A percentile compares a stretch with the other conserved stretches of the same genome.
These are phyloP conservation scores for Parascotia fuliginaria DNA, from an alignment of 2,888 invertebrate species.

Conservation along the genomic window DNA sequence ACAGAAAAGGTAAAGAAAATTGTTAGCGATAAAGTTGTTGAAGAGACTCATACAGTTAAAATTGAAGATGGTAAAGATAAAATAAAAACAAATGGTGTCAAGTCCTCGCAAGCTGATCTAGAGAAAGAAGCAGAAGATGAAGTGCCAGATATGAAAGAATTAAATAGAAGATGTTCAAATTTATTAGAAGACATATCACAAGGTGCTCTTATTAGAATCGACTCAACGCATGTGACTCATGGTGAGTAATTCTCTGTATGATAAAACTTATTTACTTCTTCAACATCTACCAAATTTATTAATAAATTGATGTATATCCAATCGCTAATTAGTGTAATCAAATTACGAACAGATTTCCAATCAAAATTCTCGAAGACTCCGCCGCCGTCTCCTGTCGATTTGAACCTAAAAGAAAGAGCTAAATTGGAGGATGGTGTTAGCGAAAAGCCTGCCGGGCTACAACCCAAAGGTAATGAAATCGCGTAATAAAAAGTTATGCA, in stretches of 20 bases:
- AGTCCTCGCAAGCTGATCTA: slow-evolving; percentile 21
- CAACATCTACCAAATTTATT: too few species aligned
- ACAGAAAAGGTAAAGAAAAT: slow-evolving; percentile 31
- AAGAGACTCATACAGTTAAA: slow-evolving; percentile 26
- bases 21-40: slow-evolving; percentile 39
- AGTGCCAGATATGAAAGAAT: slow-evolving; percentile 76
- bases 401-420: slow-evolving; percentile 81
- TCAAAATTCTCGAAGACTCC: slow-evolving; percentile 89
- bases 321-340: too few species aligned
- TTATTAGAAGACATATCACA: slow-evolving; percentile 82
- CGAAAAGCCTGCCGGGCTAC: slow-evolving; percentile 76
- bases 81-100: neutral
- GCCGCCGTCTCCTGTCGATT: slow-evolving; percentile 89
- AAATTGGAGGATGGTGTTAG: slow-evolving; percentile 69
- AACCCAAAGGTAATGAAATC: slow-evolving; percentile 73
- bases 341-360: slow-evolving; percentile 83
- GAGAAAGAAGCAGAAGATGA: slow-evolving; percentile 55
- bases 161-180: slow-evolving; percentile 81
- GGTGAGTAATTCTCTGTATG: slow-evolving; percentile 54
- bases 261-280: too few species aligned
- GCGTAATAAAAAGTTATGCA: too few species aligned
- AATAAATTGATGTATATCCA: too few species aligned
- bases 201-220: slow-evolving; percentile 79
- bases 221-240: slow-evolving; percentile 78
- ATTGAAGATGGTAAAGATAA: slow-evolving; percentile 2